Evolutionary conservation across 2,888 invertebrate genomes (phyloP), one percentile per base, ranked within the genome.

Genomic region (Trypoxylon attenuatum): DNA sequence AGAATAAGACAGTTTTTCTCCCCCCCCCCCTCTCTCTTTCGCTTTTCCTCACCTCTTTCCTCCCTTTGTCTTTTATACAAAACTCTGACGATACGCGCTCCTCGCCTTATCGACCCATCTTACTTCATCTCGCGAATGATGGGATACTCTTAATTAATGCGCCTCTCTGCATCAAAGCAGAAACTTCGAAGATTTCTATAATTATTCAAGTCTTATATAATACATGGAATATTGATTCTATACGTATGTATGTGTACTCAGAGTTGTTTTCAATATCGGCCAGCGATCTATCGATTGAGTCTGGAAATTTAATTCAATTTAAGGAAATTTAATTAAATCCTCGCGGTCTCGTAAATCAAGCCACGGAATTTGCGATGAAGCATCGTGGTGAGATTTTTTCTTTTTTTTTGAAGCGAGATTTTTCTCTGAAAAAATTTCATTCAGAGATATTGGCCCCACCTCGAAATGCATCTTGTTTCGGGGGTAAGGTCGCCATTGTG

Each of bases 131-230:
- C 21, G 5, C 6, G 22, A 38, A 38, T n/a, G 18, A 27, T 18
- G 19, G 2, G 43, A 15, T 33, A 54, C 38, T 45, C 45, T 54
- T 54, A 54, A 54, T 54, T 54, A 54, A 54, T 33, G 16, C 22
- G 33, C 13, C 33, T 4, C 10, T 33, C 33, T 10, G 13, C 10
- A 33, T n/a, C n/a, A n/a, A n/a, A n/a, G n/a, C n/a, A n/a, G n/a
- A n/a, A n/a, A n/a, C n/a, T n/a, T n/a, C n/a, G n/a, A n/a, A n/a
- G n/a, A n/a, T n/a, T n/a, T n/a, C n/a, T n/a, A n/a, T n/a, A n/a
- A n/a, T n/a, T n/a, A n/a, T n/a, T n/a, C n/a, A n/a, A n/a, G n/a
- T n/a, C n/a, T n/a, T n/a, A n/a, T n/a, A n/a, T n/a, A n/a, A n/a
- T n/a, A n/a, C n/a, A n/a, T n/a, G n/a, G n/a, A n/a, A n/a, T n/a